Base-by-base conservation (phyloP, 2,888 invertebrate species). In the Camptogramma bilineatum region DNA sequence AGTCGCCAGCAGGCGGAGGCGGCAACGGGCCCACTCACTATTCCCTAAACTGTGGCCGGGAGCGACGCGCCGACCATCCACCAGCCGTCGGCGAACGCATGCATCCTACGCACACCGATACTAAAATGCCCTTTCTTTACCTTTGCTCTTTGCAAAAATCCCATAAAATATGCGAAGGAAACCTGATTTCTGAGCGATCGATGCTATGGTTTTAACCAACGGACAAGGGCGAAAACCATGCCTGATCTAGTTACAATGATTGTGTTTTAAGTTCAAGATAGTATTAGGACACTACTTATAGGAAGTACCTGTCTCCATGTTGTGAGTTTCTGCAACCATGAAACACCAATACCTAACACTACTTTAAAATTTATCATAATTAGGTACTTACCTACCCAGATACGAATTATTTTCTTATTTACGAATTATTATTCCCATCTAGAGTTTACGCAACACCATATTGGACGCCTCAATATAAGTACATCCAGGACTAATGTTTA, bases 121-220 rank as follows among this genome's bases (percentile, higher is more conserved):
- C 73, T 71, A 79, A 79, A 82, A 79, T 77, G 76, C 77, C 10
- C 56, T 50, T 39, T 16, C 52, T 31, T 28, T 57, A 18, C 42
- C 47, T 46, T 78, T 74, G 62, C 62, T 31, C 19, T 47, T 55
- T 47, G 44, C 54, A 18, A 47, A 28, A 8, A 51, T 31, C 16
- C 17, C 28, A 31, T 51, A n/a, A 57, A 64, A 53, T 39, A 39
- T 39, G 34, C 34, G 34, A 39, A 39, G 2, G 13, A 39, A 39
- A 39, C 59, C 18, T 47, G 46, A 47, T 47, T 47, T 9, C 34
- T 13, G 34, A 3, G 7, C 2, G 28, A n/a, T n/a, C 4, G 28
- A 28, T 8, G 34, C 34, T 39, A 39, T 39, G 10, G 13, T 39
- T 39, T 13, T 39, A 13, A 13, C 31, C 31, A 3, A 39, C 34